phyloP scores from a whole-genome alignment of 2,888 invertebrate species.

The Tinea semifulvella region DNA sequence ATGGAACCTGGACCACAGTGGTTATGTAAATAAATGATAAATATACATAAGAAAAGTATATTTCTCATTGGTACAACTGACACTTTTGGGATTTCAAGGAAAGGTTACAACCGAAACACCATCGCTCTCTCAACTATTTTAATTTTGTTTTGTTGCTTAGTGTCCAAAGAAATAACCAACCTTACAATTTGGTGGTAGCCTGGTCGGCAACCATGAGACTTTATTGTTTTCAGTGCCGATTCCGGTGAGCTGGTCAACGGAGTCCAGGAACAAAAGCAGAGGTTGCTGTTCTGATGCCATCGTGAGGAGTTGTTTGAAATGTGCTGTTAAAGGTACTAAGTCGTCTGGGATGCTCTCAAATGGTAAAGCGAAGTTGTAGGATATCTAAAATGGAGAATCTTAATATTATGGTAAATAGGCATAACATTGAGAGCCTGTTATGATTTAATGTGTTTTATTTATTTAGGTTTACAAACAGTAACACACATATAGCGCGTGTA shows the following conservation, averaged over 20 bases:
- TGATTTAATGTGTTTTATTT: neutral
- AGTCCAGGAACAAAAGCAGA: conserved; percentile 90
- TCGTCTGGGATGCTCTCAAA: conserved; percentile 97
- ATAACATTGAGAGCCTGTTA: too few species aligned
- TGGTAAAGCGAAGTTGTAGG: conserved; percentile 89
- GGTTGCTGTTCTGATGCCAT: conserved; percentile 86
- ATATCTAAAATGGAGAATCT: conserved; percentile 69
- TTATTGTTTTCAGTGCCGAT: conserved; percentile 91
- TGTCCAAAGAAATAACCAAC: conserved; percentile 62
- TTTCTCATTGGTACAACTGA: too few species aligned
- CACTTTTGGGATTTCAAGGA: too few species aligned
- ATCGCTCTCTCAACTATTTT: too few species aligned
- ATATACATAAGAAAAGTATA: too few species aligned
- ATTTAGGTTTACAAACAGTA: too few species aligned
- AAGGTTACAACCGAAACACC: too few species aligned
- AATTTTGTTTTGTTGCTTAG: too few species aligned
- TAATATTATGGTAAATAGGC: too few species aligned
- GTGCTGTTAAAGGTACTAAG: conserved; percentile 92
- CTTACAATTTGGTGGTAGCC: conserved; percentile 89
- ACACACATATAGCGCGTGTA: too few species aligned
- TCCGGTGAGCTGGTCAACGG: conserved; percentile 95
- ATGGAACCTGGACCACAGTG: too few species aligned
- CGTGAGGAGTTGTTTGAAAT: conserved; percentile 92
- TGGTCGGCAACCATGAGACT: conserved; percentile 94
- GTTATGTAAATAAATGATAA: too few species aligned